Conservation (phyloP, 2,113 vertebrate species). For the Hemibagrus wyckioides region DNA sequence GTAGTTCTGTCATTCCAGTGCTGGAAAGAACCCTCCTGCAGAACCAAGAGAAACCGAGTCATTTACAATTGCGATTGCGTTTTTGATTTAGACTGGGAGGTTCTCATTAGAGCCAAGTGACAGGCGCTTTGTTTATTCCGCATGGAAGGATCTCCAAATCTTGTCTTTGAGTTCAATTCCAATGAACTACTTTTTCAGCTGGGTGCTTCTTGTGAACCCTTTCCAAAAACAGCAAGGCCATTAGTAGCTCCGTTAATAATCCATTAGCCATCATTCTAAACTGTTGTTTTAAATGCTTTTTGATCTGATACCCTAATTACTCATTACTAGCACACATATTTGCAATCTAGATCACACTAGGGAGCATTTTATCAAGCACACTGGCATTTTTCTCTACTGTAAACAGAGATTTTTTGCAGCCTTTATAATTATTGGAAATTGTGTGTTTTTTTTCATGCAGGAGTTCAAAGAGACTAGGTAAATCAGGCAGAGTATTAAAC, state of each 20-base stretch:
- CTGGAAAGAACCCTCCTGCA: constrained; percentile 36
- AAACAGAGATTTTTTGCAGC: constrained; percentile 66
- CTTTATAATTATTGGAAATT: constrained; percentile 69
- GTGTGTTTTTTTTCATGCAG: constrained; percentile 55
- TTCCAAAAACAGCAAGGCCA: constrained; percentile 68
- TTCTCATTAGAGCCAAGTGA: constrained; percentile 57
- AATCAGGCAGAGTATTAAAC: constrained; percentile 42
- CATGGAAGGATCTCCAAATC: constrained; percentile 49
- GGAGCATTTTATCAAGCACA: constrained; percentile 48
- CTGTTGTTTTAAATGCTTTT: constrained; percentile 70
- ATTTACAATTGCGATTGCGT: constrained; percentile 51
- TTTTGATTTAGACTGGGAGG: constrained; percentile 52
- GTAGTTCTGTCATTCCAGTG: not conserved
- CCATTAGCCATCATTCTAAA: constrained; percentile 65
- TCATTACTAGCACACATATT: constrained; percentile 63
- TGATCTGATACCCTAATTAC: constrained; percentile 70
- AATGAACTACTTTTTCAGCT: constrained; percentile 53
- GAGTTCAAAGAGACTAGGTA: constrained; percentile 54
- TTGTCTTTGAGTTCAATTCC: constrained; percentile 58
- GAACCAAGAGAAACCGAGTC: constrained; percentile 44
- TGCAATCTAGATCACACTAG: constrained; percentile 53
- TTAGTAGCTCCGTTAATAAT: constrained; percentile 71
- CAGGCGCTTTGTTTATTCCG: constrained; percentile 58
- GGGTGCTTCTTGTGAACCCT: constrained; percentile 58
- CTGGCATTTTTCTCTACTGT: constrained; percentile 57